phyloP scores from a whole-genome alignment of 2,888 invertebrate species.

The Stenurella melanura region DNA sequence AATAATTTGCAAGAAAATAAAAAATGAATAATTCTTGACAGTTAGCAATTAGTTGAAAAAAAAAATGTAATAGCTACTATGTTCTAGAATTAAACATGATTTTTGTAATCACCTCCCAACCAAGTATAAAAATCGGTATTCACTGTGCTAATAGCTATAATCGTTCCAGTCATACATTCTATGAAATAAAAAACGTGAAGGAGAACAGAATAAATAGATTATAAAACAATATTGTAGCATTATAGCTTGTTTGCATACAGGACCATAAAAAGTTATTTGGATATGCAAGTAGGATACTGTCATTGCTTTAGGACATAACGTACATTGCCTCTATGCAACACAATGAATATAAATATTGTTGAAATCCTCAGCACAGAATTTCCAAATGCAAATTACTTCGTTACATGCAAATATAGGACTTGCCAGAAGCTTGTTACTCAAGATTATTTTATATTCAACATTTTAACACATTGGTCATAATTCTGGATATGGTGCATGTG shows the following conservation, averaged over 20 bases:
- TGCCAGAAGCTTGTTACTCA: constrained; percentile 38
- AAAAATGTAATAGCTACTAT: too few relatives aligned
- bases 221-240: not conserved
- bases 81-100: too few relatives aligned
- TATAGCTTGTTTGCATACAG: not conserved
- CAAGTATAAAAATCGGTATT: too few relatives aligned
- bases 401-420: constrained; percentile 54
- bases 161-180: too few relatives aligned
- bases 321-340: constrained; percentile 38
- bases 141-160: too few relatives aligned
- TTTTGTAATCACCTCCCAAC: too few relatives aligned
- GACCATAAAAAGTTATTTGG: not conserved
- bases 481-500: not conserved
- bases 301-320: constrained; percentile 41
- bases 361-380: constrained; percentile 48
- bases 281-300: constrained; percentile 25
- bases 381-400: constrained; percentile 56
- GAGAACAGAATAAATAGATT: not conserved
- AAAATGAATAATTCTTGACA: too few relatives aligned
- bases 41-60: too few relatives aligned
- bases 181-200: too few relatives aligned
- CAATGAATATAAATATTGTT: constrained; percentile 41
- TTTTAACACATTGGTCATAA: not conserved
- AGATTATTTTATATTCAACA: not conserved
- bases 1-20: too few relatives aligned